Percentiles rank a stretch among this genome's conserved stretches.
Conservation (phyloP, 2,797 vertebrate species). For the Bufotes viridis region DNA sequence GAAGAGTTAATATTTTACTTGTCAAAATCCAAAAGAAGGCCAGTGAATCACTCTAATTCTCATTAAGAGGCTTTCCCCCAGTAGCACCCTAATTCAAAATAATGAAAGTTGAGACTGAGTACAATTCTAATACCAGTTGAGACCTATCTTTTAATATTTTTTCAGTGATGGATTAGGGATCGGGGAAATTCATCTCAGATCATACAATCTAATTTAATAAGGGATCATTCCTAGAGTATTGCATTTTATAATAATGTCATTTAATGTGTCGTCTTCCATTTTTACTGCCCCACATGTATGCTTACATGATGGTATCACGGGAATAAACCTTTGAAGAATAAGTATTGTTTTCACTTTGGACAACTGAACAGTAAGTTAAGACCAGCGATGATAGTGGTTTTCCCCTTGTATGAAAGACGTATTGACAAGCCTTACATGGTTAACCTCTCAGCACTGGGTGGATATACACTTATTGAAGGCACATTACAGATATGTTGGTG, state of each 20-base stretch:
- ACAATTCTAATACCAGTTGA: constrained; percentile 99
- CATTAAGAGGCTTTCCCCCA: constrained; percentile 99
- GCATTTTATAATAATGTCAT: constrained; percentile 99
- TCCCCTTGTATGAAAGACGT: neutral
- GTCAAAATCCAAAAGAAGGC: constrained; percentile 98
- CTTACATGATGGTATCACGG: constrained; percentile 96
- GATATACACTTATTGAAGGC: neutral
- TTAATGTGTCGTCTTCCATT: constrained; percentile 99
- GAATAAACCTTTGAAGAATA: constrained; percentile 94
- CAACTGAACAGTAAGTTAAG: constrained; percentile 40
- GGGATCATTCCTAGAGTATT: constrained; percentile 99
- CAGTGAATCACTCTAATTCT: constrained; percentile 99
- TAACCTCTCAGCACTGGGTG: neutral
- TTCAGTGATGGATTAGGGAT: constrained; percentile 99
- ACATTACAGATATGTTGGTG: neutral
- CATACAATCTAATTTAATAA: constrained; percentile 99
- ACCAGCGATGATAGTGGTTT: constrained; percentile 26
- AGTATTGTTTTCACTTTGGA: constrained; percentile 72
- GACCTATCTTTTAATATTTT: constrained; percentile 99
- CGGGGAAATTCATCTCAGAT: constrained; percentile 99
- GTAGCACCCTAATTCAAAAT: constrained; percentile 99
- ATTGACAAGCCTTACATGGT: constrained; percentile 22
- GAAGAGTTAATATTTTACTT: constrained; percentile 99
- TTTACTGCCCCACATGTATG: constrained; percentile 99
- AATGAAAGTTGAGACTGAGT: constrained; percentile 99